Percentiles rank a stretch among this genome's conserved stretches.
Conservation (phyloP, 2,797 vertebrate species). For the Spondyliosoma cantharus region DNA sequence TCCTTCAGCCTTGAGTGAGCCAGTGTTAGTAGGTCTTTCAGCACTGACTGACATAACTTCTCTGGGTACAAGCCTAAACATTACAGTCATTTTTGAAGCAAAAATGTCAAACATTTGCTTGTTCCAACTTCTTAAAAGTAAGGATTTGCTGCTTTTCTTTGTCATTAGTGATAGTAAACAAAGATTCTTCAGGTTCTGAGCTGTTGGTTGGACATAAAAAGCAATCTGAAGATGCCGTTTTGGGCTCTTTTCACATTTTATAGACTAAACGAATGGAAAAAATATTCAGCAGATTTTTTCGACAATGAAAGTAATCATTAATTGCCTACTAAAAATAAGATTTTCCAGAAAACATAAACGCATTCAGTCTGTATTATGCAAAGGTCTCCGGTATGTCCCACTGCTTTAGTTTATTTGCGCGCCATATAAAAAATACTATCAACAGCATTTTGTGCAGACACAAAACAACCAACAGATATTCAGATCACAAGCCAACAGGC, state of each 20-base stretch:
- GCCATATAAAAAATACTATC: background rate
- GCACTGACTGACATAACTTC: background rate
- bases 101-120: too few relatives aligned
- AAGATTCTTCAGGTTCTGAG: too few relatives aligned
- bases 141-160: too few relatives aligned
- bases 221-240: too few relatives aligned
- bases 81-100: too few relatives aligned
- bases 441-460: background rate
- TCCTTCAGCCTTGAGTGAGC: background rate
- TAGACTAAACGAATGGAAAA: too few relatives aligned
- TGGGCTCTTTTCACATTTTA: too few relatives aligned
- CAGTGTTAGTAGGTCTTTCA: background rate
- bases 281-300: too few relatives aligned
- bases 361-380: background rate
- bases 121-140: too few relatives aligned
- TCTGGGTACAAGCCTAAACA: background rate
- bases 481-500: background rate
- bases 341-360: constrained; percentile 7
- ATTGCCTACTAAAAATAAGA: background rate
- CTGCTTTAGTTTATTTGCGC: background rate
- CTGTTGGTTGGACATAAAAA: too few relatives aligned
- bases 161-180: too few relatives aligned
- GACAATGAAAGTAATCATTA: too few relatives aligned
- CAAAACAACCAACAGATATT: background rate
- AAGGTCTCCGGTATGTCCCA: background rate